Evolutionary conservation across 2,113 vertebrate species (phyloP), one percentile per base, ranked within the genome.

Genomic region (Neotoma lepida): DNA sequence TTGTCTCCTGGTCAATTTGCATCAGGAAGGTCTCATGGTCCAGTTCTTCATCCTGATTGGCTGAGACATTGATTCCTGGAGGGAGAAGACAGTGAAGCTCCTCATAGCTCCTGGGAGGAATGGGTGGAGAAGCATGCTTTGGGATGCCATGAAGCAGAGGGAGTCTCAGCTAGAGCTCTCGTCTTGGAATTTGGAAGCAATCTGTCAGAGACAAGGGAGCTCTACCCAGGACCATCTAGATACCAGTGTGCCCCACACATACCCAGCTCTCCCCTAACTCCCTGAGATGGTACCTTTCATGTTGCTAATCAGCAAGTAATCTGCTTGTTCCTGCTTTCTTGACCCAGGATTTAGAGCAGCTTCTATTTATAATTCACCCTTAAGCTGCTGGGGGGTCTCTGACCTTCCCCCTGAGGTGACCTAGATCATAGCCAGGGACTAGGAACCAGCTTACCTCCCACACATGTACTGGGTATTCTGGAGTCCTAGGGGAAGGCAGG

Each of bases 21-120:
- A 99, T 99, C 98, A 99, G 99, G 98, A 99, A 99, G 54, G 99
- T 99, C 98, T 99, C 99, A 2, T 99, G 98, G 97, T 99, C 99
- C 86, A 99, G 99, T 97, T 99, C 99, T 91, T 99, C 99, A 0
- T 99, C 99, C 96, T 99, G 99, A 98, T 99, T 99, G 94, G 99
- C 99, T 0, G 99, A 99, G 97, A 99, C 98, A 4, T 99, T 99
- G 97, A 99, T 98, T 82, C 99, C 99, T 99, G 96, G 41, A 10
- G 94, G 91, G 66, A 78, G 64, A 68, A 95, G 41, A 96, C 61
- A 0, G 35, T n/a, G 80, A 93, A 76, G 81, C 46, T 70, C 49
- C 78, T 96, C 49, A 30, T 3, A 24, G 74, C 94, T 92, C 76
- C 78, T n/a, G 39, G 78, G 85, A 70, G 90, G 46, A 86, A 44